Evolutionary conservation across 1,140 invertebrate genomes (phyloP), one percentile per base, ranked within the genome.

Genomic region (Cephus cinctus): DNA sequence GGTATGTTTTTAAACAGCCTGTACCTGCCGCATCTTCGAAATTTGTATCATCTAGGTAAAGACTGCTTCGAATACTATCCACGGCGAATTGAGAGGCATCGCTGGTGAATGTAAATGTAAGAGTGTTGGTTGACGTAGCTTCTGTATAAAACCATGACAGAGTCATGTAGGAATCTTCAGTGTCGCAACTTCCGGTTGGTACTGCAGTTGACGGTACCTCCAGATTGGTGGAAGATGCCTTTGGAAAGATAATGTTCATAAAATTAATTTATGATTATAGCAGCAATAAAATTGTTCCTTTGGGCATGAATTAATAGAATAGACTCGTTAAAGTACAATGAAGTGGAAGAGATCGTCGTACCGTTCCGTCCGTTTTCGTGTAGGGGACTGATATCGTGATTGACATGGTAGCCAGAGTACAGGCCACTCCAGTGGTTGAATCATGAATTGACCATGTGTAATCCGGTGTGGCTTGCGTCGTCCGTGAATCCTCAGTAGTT

Each of bases 371-470:
- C 0, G 8, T 32, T 5, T 30, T 57, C 14, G n/a, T 20, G 11
- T 58, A 54, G 2, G 25, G 9, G 2, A 57, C 27, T 5, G 1
- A 34, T 1, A 67, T 5, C 1, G 1, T 42, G 1, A 67, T 52
- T 2, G 6, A 3, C 53, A 65, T 59, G 1, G 52, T 56, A 0
- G 50, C 31, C 3, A 61, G 36, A 2, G 50, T 56, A 16, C 64
- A 67, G 5, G 51, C 41, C 3, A 27, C 25, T 11, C 19, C 8
- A 0, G 14, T 36, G 1, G 5, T 21, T 8, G 43, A 19, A 23
- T 54, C 14, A 15, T 16, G 32, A 2, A 61, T 20, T 3, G 49
- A 8, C 25, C 31, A 61, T 41, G 47, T 40, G 12, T 48, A 61
- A 2, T 36, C 39, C 31, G 41, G 5, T 9, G 39, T 18, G 16